Base-by-base conservation (phyloP, 1,140 invertebrate species). In the Drosophila arizonae region DNA sequence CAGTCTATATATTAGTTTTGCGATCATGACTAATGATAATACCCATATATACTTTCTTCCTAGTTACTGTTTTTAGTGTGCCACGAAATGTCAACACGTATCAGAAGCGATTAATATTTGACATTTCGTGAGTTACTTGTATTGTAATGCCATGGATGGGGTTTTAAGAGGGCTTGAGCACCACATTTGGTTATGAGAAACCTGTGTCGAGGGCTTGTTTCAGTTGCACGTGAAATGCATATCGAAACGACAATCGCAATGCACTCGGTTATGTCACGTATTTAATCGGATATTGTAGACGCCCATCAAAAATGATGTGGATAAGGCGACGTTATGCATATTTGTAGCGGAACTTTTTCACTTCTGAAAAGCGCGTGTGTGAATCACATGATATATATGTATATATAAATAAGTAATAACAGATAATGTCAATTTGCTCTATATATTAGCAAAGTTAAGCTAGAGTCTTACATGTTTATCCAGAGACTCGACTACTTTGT, bases 201-300 rank as follows among this genome's bases (percentile, higher is more conserved):
- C 63, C 28, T 64, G 51, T 72, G 63, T 72, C 55, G 48, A 10
- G 39, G 48, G 63, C 69, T 63, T 82, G 80, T 80, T 79, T 72
- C 33, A 65, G 48, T 46, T 71, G 43, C 24, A 86, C 78, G 81
- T 78, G 81, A 50, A 81, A 28, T 86, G 81, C 81, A 86, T 86
- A 86, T 65, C 66, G 77, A 81, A 81, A 75, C 65, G 69, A 61
- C 15, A 57, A 65, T 48, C 39, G 73, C 58, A 21, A 64, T 85
- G 81, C 81, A 72, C 57, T 72, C 75, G 45, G 61, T 64, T 63
- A 66, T 75, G 81, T 77, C 81, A 85, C 81, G 81, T 85, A 77
- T 56, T 65, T 65, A 50, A 60, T 52, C 48, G 61, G 61, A 63
- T 54, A 77, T 56, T 60, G 46, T 72, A 28, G 45, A 15, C 33